Base-by-base conservation (phyloP, 2,888 invertebrate genomes). In the Incurvaria masculella region DNA sequence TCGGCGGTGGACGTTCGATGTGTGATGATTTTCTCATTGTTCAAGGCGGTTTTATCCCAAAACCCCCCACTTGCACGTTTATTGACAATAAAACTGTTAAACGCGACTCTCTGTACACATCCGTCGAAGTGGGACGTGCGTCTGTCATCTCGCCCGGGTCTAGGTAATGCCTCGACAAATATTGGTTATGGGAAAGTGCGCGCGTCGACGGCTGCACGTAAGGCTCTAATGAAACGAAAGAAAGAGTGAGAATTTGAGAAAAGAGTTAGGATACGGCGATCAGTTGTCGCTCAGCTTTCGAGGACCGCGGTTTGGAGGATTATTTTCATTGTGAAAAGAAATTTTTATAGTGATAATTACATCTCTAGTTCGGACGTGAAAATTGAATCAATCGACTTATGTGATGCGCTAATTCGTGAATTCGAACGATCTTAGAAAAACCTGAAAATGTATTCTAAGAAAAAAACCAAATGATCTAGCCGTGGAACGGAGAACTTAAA, bases 221-320 rank as follows among this genome's bases (percentile, higher is more conserved):
- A 59, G 68, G 68, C 70, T 72, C 57, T 72, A 74, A 76, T 71
- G 68, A 69, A 69, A 71, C 62, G 75, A 75, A 72, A 76, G 76
- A 76, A 78, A 78, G 74, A 78, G 78, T 76, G 69, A 59, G 68
- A 69, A 66, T 75, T 65, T 75, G 75, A 74, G 72, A 66, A 65
- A 33, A 33, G n/a, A 14, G 33, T 33, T 33, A 33, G 33, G 33
- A 33, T 14, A 33, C 33, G 11, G 8, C 33, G 14, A n/a, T 33
- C 33, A 4, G 11, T 33, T 14, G 33, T 33, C 11, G 33, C n/a
- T n/a, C n/a, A n/a, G n/a, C n/a, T n/a, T n/a, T n/a, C n/a, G n/a
- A n/a, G n/a, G n/a, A n/a, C n/a, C n/a, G n/a, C n/a, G n/a, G n/a
- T n/a, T n/a, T n/a, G n/a, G n/a, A n/a, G n/a, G n/a, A n/a, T n/a